phyloP scores from a whole-genome alignment of 2,888 invertebrate species.

The Synergus japonicus region DNA sequence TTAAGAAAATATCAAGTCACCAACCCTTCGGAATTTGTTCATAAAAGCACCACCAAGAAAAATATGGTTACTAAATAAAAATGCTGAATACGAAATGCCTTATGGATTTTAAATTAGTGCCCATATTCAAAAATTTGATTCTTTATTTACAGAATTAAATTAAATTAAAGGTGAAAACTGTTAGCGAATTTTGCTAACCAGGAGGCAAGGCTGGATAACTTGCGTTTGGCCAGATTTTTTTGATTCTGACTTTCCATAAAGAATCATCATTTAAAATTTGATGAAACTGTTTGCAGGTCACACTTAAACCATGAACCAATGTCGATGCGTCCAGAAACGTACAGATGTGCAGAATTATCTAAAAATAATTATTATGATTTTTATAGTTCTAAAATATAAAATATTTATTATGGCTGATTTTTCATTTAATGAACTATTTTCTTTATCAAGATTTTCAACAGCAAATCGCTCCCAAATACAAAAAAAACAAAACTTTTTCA shows the following conservation, averaged over 20 bases:
- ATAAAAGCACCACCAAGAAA: background rate
- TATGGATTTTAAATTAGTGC: background rate
- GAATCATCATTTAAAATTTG: slow-evolving; percentile 80
- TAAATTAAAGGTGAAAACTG: slow-evolving; percentile 50
- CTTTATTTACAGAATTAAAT: slow-evolving; percentile 65
- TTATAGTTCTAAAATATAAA: too few species aligned
- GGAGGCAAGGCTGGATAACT: slow-evolving; percentile 69
- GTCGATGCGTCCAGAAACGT: slow-evolving; percentile 81
- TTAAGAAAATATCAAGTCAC: too few species aligned
- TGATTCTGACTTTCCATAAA: slow-evolving; percentile 79
- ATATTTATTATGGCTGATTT: too few species aligned
- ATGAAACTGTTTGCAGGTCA: slow-evolving; percentile 80
- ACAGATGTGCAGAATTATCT: slow-evolving; percentile 82
- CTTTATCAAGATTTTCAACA: background rate
- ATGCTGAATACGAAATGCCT: background rate
- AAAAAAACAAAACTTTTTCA: background rate
- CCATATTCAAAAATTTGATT: background rate
- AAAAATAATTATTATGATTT: slow-evolving; percentile 62
- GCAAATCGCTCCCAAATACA: background rate
- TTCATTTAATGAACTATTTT: background rate
- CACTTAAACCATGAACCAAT: slow-evolving; percentile 79
- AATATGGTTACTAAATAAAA: background rate
- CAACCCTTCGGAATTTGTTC: too few species aligned
- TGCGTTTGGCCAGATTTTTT: slow-evolving; percentile 68
- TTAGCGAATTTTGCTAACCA: slow-evolving; percentile 62